Percentiles rank a stretch among this genome's conserved stretches.
These are phyloP conservation scores for Eulemur rubriventer DNA, from an alignment of 2,797 vertebrate genomes.

Conservation along the genomic window DNA sequence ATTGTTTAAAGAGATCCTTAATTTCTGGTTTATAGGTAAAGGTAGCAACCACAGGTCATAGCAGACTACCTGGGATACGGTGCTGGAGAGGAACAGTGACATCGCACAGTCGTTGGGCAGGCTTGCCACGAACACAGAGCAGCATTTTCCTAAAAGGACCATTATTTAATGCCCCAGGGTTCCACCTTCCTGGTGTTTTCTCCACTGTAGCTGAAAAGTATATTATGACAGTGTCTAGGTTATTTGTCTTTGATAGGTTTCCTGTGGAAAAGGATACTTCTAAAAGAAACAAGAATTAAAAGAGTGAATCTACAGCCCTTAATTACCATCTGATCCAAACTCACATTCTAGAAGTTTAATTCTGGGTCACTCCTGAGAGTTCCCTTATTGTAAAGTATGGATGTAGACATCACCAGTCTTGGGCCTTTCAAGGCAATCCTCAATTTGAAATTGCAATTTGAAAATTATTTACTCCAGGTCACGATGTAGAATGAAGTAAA, in stretches of 20 bases:
- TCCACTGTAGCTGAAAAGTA: background rate
- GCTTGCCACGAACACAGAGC: background rate
- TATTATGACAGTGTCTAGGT: background rate
- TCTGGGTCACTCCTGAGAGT: background rate
- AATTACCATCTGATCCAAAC: background rate
- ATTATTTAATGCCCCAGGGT: background rate
- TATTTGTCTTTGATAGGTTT: constrained; percentile 1
- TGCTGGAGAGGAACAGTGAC: background rate
- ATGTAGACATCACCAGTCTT: constrained; percentile 9
- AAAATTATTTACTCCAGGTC: constrained; percentile 44
- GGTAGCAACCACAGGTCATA: background rate
- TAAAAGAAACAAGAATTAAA: constrained; percentile 16
- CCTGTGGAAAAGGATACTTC: background rate
- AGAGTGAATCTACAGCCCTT: constrained; percentile 13
- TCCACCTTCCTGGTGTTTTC: background rate
- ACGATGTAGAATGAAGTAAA: background rate
- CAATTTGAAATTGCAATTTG: constrained; percentile 48
- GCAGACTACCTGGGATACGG: background rate
- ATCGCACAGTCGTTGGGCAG: background rate
- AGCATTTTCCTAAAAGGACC: background rate
- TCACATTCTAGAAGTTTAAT: constrained; percentile 29
- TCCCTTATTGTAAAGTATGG: background rate
- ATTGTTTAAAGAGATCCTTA: constrained; percentile 1
- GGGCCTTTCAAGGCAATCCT: constrained; percentile 60
- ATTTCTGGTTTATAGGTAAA: background rate